Evolutionary conservation across 2,888 invertebrate genomes (phyloP), one percentile per base, ranked within the genome.

Genomic region (Drosophila aldrichi): DNA sequence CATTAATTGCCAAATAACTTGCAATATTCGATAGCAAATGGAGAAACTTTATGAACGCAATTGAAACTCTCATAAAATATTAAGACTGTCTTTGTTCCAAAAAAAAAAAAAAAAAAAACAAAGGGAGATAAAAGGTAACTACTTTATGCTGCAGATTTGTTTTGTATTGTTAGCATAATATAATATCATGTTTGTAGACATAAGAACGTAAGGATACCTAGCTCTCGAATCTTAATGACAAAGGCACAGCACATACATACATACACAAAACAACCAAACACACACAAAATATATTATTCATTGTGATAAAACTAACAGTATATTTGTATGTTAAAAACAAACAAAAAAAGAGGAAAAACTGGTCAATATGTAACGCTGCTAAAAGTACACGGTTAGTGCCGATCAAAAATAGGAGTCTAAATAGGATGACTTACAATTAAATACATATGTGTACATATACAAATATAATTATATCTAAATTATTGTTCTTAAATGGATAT

Each of bases 71-170:
- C 62, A 65, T 64, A 40, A 70, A 54, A 66, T 59, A 49, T 69
- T 76, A 62, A 90, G 90, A 90, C 91, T 91, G 90, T 87, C 82
- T 86, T 91, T 90, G 90, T 84, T 89, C 77, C 77, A 76, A 79
- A 88, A 78, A 36, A 51, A 55, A 61, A 66, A 43, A 22, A 56
- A 62, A 70, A 72, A 48, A 1, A 6, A 25, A 25, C 25, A 60
- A 67, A 60, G 57, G 62, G 64, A 58, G 29, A 51, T 38, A 52
- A 10, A 66, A 48, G 16, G 20, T 73, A 44, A 38, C 48, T 81
- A 54, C 57, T 56, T 48, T 69, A 66, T 79, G 69, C 70, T 63
- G 62, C 46, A 44, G 61, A 71, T 59, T 60, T 72, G 65, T 72
- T 76, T 79, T 41, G 66, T 60, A 65, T 68, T 73, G 52, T 55